Conservation (phyloP, 2,113 vertebrate species). For the Perca flavescens region DNA sequence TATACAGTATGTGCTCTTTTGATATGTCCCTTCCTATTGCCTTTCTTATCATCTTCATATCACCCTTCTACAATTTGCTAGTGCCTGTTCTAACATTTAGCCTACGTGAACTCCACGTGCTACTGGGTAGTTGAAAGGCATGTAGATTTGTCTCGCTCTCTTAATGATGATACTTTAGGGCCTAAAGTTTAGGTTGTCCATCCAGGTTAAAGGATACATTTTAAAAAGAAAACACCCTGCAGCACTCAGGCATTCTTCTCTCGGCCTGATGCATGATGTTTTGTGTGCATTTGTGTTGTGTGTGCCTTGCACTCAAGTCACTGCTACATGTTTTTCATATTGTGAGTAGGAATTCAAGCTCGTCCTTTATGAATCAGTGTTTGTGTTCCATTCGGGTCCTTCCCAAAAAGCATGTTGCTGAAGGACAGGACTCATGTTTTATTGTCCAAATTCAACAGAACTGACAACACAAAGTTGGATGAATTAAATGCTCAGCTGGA, state of each 20-base stretch:
- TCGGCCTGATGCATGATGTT: neutral
- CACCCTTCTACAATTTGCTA: neutral
- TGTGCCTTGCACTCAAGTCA: neutral
- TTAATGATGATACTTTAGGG: neutral
- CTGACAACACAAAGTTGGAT: neutral
- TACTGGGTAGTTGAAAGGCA: neutral
- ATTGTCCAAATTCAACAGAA: neutral
- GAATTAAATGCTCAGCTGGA: neutral
- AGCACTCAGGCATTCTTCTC: conserved; percentile 13
- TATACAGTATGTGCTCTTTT: neutral
- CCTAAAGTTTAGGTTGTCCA: neutral
- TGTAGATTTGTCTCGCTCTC: neutral
- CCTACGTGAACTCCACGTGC: neutral
- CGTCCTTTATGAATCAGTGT: neutral
- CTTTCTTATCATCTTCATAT: conserved; percentile 2
- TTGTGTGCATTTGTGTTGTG: neutral
- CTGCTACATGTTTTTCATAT: neutral
- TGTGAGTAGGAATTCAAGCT: neutral
- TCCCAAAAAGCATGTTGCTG: neutral
- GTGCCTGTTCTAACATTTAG: neutral
- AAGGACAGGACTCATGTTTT: neutral
- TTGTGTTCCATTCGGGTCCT: neutral
- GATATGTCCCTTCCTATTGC: neutral
- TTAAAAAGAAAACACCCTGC: conserved; percentile 12
- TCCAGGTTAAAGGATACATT: conserved; percentile 42